phyloP scores from a whole-genome alignment of 2,797 vertebrate genomes.

The Alectoris magna region DNA sequence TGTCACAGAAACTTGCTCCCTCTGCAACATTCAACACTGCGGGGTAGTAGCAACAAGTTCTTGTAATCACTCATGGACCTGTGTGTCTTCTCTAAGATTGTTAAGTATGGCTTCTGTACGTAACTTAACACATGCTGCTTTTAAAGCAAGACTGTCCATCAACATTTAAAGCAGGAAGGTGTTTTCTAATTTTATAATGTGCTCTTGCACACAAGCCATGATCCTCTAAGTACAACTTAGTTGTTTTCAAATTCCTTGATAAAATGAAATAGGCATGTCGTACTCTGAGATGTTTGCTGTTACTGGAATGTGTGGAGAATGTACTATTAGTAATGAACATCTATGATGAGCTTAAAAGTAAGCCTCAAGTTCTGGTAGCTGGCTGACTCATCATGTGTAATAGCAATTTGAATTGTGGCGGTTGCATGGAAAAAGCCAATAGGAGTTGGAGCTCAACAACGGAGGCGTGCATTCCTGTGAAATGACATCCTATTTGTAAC shows the following conservation, averaged over 20 bases:
- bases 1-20: neutral
- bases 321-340: neutral
- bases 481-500: constrained; percentile 66
- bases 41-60: neutral
- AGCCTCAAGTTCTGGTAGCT: neutral
- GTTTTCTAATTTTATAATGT: neutral
- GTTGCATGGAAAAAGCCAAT: constrained; percentile 48
- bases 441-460: neutral
- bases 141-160: neutral
- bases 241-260: neutral
- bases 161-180: neutral
- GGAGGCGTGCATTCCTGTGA: constrained; percentile 71
- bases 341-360: neutral
- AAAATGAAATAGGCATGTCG: neutral
- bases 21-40: neutral
- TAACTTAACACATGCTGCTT: neutral
- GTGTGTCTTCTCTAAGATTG: neutral
- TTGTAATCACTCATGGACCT: neutral
- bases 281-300: neutral
- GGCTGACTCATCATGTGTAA: constrained; percentile 16
- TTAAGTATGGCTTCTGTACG: neutral
- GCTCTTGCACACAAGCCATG: neutral
- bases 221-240: neutral
- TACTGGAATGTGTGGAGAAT: neutral
- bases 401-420: neutral